phyloP scores from a whole-genome alignment of 2,113 vertebrate species.

The Gnathonemus longibarbis region DNA sequence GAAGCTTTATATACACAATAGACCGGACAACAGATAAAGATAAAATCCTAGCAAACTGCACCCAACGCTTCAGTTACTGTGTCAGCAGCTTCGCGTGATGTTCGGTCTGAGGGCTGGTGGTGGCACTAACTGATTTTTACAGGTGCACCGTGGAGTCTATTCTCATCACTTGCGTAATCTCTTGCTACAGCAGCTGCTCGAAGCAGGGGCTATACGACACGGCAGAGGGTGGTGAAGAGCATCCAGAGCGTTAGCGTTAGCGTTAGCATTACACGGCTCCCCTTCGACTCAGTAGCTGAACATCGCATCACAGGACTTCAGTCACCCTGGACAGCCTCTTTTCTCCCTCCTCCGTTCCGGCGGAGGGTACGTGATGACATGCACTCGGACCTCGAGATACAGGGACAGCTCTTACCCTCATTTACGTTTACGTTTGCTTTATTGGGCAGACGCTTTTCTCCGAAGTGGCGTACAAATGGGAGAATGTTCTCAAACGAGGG shows the following conservation, averaged over 20 bases:
- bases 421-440: not conserved
- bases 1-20: not conserved
- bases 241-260: not conserved
- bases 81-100: not conserved
- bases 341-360: not conserved
- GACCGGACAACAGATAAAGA: not conserved
- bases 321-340: not conserved
- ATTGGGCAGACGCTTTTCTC: not conserved
- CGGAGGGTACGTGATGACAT: not conserved
- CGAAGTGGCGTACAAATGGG: not conserved
- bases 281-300: not conserved
- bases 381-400: not conserved
- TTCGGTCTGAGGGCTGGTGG: not conserved
- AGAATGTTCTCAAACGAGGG: not conserved
- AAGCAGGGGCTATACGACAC: not conserved
- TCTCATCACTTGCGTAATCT: not conserved
- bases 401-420: not conserved
- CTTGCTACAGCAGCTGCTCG: not conserved
- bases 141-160: not conserved
- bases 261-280: not conserved
- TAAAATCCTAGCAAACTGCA: not conserved
- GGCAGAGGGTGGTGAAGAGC: not conserved
- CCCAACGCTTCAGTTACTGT: not conserved
- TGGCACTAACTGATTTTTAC: not conserved
- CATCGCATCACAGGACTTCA: not conserved